Evolutionary conservation across 37 sponge, comb jelly and placozoan genomes (phyloP).

Genomic region (Chondrilla cf. caribensis): DNA sequence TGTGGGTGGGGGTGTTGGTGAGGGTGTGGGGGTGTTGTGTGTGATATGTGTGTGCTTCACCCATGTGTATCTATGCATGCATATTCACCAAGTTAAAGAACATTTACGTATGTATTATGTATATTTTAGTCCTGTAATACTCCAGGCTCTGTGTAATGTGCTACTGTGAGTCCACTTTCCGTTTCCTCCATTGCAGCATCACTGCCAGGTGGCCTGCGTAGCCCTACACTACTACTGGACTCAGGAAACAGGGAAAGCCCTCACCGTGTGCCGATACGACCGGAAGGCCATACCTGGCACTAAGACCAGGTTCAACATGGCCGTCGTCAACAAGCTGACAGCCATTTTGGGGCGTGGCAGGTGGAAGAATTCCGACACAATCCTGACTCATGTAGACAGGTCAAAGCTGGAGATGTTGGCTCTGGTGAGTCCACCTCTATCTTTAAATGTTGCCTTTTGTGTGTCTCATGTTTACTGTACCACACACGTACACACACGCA

Average conservation of each 20-base stretch:
- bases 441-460: background rate
- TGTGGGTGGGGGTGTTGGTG: no score
- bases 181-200: background rate
- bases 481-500: no score
- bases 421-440: conserved; percentile 16
- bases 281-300: conserved; percentile 54
- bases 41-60: no score
- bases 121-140: no score
- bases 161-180: no score
- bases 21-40: no score
- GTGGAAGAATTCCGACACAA: conserved; percentile 46
- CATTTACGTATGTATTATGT: no score
- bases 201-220: conserved; percentile 66
- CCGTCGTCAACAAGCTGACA: conserved; percentile 41
- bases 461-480: no score
- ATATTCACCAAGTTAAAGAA: no score
- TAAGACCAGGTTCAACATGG: conserved; percentile 43
- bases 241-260: conserved; percentile 67
- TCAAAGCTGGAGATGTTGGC: conserved; percentile 50
- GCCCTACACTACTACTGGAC: conserved; percentile 82
- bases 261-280: conserved; percentile 57
- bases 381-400: conserved; percentile 23
- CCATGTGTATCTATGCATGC: no score
- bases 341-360: conserved; percentile 35
- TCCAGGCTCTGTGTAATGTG: no score